Percentiles rank a stretch among this genome's conserved stretches.
These are phyloP conservation scores for Dicentrarchus labrax DNA, from an alignment of 2,113 vertebrate genomes.

Conservation along the genomic window DNA sequence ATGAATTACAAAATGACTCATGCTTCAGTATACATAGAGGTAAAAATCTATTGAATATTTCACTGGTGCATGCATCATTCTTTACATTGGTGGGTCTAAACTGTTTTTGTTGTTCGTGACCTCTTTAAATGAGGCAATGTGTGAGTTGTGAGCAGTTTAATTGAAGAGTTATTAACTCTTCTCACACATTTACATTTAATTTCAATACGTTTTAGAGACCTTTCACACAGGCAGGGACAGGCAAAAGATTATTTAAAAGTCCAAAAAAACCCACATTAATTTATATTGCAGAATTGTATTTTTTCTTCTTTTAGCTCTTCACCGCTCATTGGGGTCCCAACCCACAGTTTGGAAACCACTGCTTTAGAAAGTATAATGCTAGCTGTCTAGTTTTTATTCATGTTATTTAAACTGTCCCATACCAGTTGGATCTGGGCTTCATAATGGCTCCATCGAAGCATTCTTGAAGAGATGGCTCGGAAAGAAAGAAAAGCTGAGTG, in stretches of 20 bases:
- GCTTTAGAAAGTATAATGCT: constrained; percentile 26
- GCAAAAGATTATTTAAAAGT: background rate
- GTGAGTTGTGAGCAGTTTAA: background rate
- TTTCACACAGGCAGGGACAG: background rate
- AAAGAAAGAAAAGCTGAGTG: constrained; percentile 66
- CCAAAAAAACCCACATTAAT: background rate
- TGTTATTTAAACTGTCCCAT: constrained; percentile 53
- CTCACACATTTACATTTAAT: background rate
- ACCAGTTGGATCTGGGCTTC: constrained; percentile 58
- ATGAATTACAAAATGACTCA: constrained; percentile 29
- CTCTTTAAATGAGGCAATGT: constrained; percentile 11
- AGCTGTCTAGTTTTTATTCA: constrained; percentile 29
- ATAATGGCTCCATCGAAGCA: constrained; percentile 76
- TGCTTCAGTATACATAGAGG: background rate
- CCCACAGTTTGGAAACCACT: constrained; percentile 1
- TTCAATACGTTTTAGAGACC: background rate
- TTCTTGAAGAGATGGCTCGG: constrained; percentile 64
- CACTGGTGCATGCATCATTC: background rate
- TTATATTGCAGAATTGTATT: background rate
- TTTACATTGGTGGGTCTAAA: background rate
- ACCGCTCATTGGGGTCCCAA: background rate
- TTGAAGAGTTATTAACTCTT: background rate
- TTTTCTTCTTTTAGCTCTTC: background rate
- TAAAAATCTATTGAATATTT: background rate
- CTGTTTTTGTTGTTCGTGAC: background rate